Evolutionary conservation across 37 sponge, comb jelly and placozoan genomes (phyloP), one percentile per base, ranked within the genome.

Genomic region (Bolinopsis microptera): DNA sequence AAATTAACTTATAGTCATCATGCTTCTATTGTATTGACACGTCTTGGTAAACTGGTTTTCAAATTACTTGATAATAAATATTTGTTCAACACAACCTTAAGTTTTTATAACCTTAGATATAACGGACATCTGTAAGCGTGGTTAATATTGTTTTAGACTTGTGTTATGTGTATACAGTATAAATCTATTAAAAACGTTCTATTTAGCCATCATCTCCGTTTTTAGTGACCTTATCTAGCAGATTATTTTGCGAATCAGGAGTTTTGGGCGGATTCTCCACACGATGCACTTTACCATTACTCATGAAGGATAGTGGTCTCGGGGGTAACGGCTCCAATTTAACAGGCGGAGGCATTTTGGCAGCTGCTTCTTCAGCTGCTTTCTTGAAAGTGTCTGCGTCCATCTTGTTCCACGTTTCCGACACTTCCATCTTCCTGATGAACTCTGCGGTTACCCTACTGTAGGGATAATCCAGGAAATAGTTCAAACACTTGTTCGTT

Each of bases 401-500:
- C 35, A 34, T 39, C 8, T 86, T 86, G 25, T 36, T 41, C 90
- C 90, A 86, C 5, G 90, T 86, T 24, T 9, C 27, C 2, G 90
- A 86, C 1, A 16, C 35, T 41, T 86, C 90, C 30, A 86, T 39
- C 48, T 86, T 86, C 26, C 90, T 39, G 90, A 86, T 41, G 24
- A 86, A 86, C 90, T 86, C 90, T 24, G 90, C 90, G 1, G 90
- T 41, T 0, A 86, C 61, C 26, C 61, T 38, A 28, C 90, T 41
- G 61, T 41, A 40, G 24, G 41, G 90, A 25, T 86, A 36, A 27
- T 86, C 90, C 61, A 86, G 61, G 61, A 86, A 39, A 27, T 33
- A 86, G 35, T 86, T 86, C 2, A 86, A 48, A 41, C 90, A 86
- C 48, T 86, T 86, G 35, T 86, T 86, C 18, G 90, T 86, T 8